Conservation (phyloP, 2,113 vertebrate genomes). For the Vireo altiloquus region DNA sequence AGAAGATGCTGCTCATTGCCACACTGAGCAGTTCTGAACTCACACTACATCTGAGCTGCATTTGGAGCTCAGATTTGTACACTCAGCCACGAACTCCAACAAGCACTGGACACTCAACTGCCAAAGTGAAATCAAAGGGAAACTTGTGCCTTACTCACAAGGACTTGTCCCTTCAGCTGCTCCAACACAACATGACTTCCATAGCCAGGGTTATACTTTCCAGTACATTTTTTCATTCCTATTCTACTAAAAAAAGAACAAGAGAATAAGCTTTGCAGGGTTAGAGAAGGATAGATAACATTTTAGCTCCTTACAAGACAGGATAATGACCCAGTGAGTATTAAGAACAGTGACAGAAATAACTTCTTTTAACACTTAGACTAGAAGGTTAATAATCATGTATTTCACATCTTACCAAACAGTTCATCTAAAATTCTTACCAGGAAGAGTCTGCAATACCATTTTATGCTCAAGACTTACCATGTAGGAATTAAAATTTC, state of each 20-base stretch:
- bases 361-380: background rate
- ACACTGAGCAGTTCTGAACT: background rate
- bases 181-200: background rate
- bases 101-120: background rate
- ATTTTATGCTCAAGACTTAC: background rate
- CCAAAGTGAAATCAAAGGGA: background rate
- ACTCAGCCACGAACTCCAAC: background rate
- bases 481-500: background rate
- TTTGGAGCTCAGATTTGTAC: background rate
- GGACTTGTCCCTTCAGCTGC: background rate
- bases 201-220: background rate
- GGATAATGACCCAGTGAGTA: background rate
- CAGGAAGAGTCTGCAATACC: background rate
- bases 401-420: background rate
- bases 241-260: background rate
- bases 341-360: background rate
- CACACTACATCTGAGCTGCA: background rate
- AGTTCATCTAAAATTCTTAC: background rate
- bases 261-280: background rate
- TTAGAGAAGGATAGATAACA: background rate
- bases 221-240: background rate
- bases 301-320: background rate
- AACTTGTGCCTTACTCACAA: background rate
- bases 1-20: background rate
- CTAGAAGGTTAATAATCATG: background rate